Evolutionary conservation across 2,113 vertebrate species (phyloP).

Genomic region (Lethenteron camtschaticum): DNA sequence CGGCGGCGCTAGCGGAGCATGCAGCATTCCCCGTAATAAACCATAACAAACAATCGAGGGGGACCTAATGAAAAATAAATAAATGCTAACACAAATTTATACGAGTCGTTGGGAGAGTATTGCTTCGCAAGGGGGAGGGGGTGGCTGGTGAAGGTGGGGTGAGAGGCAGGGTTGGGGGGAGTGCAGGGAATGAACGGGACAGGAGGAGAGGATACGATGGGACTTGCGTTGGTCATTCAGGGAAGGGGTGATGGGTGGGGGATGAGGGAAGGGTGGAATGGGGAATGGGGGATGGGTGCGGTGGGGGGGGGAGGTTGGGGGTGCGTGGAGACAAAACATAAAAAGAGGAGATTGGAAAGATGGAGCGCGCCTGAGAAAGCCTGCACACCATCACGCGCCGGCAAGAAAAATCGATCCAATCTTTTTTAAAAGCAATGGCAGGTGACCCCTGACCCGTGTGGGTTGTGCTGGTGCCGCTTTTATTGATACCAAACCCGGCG

Average conservation of each 20-base stretch:
- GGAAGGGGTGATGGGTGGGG: neutral
- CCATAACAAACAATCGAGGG: too few relatives aligned
- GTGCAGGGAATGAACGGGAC: too few relatives aligned
- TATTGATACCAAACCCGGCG: slow-evolving; percentile 5
- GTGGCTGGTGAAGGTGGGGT: too few relatives aligned
- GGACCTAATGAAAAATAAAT: too few relatives aligned
- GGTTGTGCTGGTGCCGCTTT: neutral
- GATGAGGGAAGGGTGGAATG: neutral
- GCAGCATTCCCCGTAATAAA: too few relatives aligned
- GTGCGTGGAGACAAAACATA: neutral
- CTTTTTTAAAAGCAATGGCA: slow-evolving; percentile 4
- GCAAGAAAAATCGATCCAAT: slow-evolving; percentile 5
- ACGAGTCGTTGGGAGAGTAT: too few relatives aligned
- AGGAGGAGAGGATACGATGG: too few relatives aligned
- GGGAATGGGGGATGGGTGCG: neutral
- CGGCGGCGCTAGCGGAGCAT: too few relatives aligned
- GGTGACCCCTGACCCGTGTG: slow-evolving; percentile 1
- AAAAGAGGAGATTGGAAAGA: neutral
- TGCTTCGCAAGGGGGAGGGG: too few relatives aligned
- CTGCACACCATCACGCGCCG: neutral
- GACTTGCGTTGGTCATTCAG: neutral
- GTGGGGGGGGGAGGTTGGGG: neutral
- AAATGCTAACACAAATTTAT: too few relatives aligned
- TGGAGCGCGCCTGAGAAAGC: neutral
- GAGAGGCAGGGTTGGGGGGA: too few relatives aligned